Percentiles rank a stretch among this genome's conserved stretches.
phyloP scores from a whole-genome alignment of 2,888 invertebrate species.

The Papilio gigon region DNA sequence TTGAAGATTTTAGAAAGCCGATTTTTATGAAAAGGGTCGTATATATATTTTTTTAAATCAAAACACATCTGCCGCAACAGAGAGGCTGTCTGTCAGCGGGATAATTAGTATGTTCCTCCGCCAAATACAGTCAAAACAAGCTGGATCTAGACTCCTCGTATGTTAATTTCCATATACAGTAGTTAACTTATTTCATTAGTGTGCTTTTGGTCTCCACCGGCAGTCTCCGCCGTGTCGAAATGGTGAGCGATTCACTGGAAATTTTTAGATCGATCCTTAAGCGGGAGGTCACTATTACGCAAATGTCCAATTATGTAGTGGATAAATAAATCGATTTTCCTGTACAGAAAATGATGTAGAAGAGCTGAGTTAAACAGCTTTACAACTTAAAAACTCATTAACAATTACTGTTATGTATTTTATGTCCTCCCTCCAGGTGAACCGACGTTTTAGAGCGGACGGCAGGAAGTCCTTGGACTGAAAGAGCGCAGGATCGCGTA shows the following conservation, averaged over 20 bases:
- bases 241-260: constrained; percentile 40
- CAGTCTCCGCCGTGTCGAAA: constrained; percentile 31
- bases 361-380: not conserved
- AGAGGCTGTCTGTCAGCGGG: too few species aligned
- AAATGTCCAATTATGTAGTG: not conserved
- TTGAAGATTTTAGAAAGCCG: too few species aligned
- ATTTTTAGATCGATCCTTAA: constrained; percentile 35
- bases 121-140: not conserved
- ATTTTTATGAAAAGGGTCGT: too few species aligned
- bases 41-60: too few species aligned
- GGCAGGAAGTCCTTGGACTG: too few species aligned
- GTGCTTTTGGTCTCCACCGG: not conserved
- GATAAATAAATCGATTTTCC: constrained; percentile 9
- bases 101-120: not conserved
- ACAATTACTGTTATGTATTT: too few species aligned
- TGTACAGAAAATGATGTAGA: not conserved
- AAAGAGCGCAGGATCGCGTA: too few species aligned
- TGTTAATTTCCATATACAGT: not conserved
- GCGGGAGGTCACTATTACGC: constrained; percentile 16
- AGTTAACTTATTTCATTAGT: constrained; percentile 1
- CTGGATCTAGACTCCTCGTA: not conserved
- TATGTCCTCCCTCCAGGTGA: too few species aligned
- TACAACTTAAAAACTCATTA: too few species aligned
- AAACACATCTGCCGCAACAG: too few species aligned
- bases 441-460: too few species aligned